Evolutionary conservation across 2,888 invertebrate species (phyloP), one percentile per base, ranked within the genome.

Genomic region (Apantesis nais): DNA sequence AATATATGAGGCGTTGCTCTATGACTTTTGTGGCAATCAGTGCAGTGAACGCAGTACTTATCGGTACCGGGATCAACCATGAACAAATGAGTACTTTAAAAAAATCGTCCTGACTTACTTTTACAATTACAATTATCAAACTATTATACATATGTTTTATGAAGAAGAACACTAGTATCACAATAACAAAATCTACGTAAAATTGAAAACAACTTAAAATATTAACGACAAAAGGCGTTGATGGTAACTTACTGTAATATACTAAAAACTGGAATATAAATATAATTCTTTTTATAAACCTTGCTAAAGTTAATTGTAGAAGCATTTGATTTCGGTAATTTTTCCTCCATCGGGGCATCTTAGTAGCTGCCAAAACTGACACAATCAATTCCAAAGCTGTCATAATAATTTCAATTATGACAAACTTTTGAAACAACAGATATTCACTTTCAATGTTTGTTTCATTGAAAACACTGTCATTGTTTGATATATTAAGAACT

Each of bases 261-360:
- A 87, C 83, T 63, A 87, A 77, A 75, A 89, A 93, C 68, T 86
- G 83, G 11, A 88, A 71, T 39, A 90, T 84, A 73, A 87, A 84
- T 66, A 92, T 81, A 2, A 92, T 71, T 77, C 93, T 88, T 83
- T 93, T 92, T 11, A 93, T 67, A 73, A 94, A 90, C 22, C 93
- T 87, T 9, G 90, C 90, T 12, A 91, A 79, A 78, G 92, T 93
- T 68, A 94, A 81, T 80, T 94, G 93, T 88, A 93, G 88, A 75
- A 94, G 81, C 93, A 94, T 92, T 86, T 93, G 94, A 77, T 94
- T 94, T 77, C 94, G 91, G 75, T 92, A 93, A 78, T 94, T 94
- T 77, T 83, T 90, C 75, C 90, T 88, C 93, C 93, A 94, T n/a
- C 89, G 85, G 37, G 85, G 84, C 79, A 92, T 88, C 74, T 88